Evolutionary conservation across 2,888 invertebrate species (phyloP).

Genomic region (Scotopteryx bipunctaria): DNA sequence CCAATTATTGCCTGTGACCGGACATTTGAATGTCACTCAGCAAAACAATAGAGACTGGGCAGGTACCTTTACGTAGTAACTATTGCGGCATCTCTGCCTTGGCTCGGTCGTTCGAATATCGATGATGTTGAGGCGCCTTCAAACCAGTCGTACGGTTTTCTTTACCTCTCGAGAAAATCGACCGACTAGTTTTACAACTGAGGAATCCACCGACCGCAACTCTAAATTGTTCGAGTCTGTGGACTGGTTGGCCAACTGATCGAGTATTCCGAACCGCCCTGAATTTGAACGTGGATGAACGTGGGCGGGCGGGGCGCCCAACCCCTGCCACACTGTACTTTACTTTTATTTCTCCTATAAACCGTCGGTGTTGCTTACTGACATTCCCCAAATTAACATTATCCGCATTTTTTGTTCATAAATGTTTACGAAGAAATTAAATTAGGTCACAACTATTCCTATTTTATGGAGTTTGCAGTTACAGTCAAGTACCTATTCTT

Average conservation of each 20-base stretch:
- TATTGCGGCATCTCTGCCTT: conserved; percentile 15
- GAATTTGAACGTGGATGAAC: conserved; percentile 36
- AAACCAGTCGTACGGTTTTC: conserved; percentile 19
- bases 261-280: conserved; percentile 40
- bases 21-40: conserved; percentile 35
- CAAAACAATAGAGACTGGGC: conserved; percentile 40
- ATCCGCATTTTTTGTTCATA: conserved; percentile 1
- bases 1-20: conserved; percentile 14
- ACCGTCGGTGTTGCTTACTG: conserved; percentile 41
- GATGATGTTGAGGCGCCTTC: conserved; percentile 36
- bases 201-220: conserved; percentile 9
- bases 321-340: conserved; percentile 36
- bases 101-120: conserved; percentile 37
- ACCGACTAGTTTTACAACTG: conserved; percentile 2
- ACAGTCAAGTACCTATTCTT: too few species aligned
- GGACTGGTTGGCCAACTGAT: conserved; percentile 43
- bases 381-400: conserved; percentile 7
- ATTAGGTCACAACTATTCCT: neutral
- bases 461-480: too few species aligned
- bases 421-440: neutral
- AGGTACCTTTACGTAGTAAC: conserved; percentile 15
- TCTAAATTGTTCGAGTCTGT: conserved; percentile 3
- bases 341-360: conserved; percentile 46
- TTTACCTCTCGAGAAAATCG: conserved; percentile 4
- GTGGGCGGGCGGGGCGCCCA: conserved; percentile 47